Conservation (phyloP, 2,797 vertebrate species). For the Arctocebus calabarensis region DNA sequence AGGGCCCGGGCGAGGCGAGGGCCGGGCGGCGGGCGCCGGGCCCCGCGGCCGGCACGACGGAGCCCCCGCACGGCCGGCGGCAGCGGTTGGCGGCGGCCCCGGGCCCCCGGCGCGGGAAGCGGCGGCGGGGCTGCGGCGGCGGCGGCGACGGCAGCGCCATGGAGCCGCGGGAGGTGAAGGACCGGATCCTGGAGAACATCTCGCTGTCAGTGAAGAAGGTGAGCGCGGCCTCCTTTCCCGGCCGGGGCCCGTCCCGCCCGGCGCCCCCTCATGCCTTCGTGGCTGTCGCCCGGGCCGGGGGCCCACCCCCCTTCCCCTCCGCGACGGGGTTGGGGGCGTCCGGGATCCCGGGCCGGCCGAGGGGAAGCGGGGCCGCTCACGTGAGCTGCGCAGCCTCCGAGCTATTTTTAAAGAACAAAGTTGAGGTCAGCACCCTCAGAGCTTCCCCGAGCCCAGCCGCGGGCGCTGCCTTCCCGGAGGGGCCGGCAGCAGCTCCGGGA, state of each 20-base stretch:
- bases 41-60: conserved; percentile 78
- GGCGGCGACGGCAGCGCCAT: conserved; percentile 87
- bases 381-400: conserved; percentile 46
- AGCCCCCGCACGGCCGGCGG: conserved; percentile 79
- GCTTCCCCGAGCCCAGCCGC: background rate
- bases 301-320: background rate
- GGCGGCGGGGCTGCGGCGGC: conserved; percentile 74
- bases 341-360: background rate
- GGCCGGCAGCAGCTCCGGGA: background rate
- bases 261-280: no score
- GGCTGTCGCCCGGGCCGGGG: background rate
- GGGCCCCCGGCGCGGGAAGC: conserved; percentile 68
- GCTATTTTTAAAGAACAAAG: conserved; percentile 64
- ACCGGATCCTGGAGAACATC: conserved; percentile 98
- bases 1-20: conserved; percentile 64
- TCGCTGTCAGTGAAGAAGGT: conserved; percentile 98
- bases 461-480: background rate
- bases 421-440: conserved; percentile 57
- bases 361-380: conserved; percentile 24
- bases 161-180: conserved; percentile 97
- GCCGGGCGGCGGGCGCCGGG: conserved; percentile 87
- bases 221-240: conserved; percentile 67
- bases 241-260: background rate
- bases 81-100: conserved; percentile 80
- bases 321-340: background rate